Conservation (phyloP, 2,888 invertebrate genomes). For the Drosophila fungiperda region DNA sequence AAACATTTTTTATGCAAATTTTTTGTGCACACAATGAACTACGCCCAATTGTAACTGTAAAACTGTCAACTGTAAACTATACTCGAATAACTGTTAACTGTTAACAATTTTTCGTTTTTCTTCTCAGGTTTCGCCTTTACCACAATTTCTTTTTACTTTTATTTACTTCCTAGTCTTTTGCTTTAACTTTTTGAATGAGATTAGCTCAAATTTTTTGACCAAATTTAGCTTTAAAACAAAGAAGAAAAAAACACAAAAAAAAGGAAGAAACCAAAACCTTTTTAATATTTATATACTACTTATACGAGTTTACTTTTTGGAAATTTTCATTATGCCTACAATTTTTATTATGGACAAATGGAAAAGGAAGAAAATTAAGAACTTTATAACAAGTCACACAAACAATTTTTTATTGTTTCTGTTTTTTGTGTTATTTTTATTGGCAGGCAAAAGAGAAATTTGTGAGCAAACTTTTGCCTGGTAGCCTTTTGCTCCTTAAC, state of each 20-base stretch:
- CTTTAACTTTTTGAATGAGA: slow-evolving; percentile 47
- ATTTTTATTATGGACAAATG: slow-evolving; percentile 5
- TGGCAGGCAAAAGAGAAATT: slow-evolving; percentile 26
- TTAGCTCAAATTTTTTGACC: slow-evolving; percentile 60
- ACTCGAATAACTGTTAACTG: slow-evolving; percentile 54
- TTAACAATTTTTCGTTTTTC: slow-evolving; percentile 39
- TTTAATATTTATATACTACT: slow-evolving; percentile 58
- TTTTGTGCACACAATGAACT: slow-evolving; percentile 41
- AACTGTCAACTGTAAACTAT: slow-evolving; percentile 35
- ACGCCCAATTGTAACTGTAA: slow-evolving; percentile 37
- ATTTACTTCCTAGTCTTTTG: slow-evolving; percentile 40
- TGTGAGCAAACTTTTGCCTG: slow-evolving; percentile 36
- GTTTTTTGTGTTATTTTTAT: slow-evolving; percentile 16
- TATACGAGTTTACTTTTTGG: slow-evolving; percentile 26
- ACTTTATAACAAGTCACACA: slow-evolving; percentile 9
- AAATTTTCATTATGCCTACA: slow-evolving; percentile 21
- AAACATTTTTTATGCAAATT: slow-evolving; percentile 27
- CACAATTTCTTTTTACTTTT: slow-evolving; percentile 11
- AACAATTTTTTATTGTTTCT: background rate
- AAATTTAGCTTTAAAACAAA: slow-evolving; percentile 59
- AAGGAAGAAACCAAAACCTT: slow-evolving; percentile 11
- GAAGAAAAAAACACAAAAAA: background rate
- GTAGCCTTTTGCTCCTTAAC: slow-evolving; percentile 39
- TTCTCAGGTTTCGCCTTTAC: slow-evolving; percentile 45
- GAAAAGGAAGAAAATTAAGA: slow-evolving; percentile 1